Evolutionary conservation across 2,797 vertebrate genomes (phyloP).

Genomic region (Danio aesculapii): DNA sequence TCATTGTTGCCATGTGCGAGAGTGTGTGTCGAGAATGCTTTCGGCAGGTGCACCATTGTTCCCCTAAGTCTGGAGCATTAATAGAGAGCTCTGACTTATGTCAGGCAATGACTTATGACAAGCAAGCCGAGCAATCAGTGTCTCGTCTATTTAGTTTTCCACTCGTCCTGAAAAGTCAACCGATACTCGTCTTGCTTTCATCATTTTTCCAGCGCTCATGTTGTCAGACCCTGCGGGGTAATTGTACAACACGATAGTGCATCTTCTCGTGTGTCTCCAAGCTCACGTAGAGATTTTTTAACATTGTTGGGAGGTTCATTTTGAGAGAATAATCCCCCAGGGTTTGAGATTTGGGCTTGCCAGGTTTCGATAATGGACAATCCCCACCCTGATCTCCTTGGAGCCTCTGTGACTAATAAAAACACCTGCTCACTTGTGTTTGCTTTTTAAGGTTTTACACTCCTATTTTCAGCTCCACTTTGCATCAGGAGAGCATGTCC

Average conservation of each 20-base stretch:
- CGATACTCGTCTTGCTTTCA: conserved; percentile 52
- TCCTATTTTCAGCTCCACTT: conserved; percentile 29
- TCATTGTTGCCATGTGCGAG: conserved; percentile 49
- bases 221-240: conserved; percentile 48
- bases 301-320: conserved; percentile 72
- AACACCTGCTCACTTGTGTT: conserved; percentile 46
- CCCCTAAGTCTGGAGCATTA: conserved; percentile 56
- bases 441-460: conserved; percentile 16
- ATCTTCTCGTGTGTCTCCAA: conserved; percentile 64
- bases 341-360: conserved; percentile 75
- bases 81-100: conserved; percentile 68
- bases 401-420: conserved; percentile 79
- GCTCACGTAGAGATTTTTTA: conserved; percentile 69
- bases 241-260: conserved; percentile 61
- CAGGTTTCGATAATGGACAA: conserved; percentile 75
- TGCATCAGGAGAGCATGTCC: neutral
- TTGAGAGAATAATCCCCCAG: conserved; percentile 69
- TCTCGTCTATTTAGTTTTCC: conserved; percentile 56
- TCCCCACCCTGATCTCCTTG: conserved; percentile 79
- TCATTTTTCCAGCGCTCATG: conserved; percentile 42
- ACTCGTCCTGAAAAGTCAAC: conserved; percentile 40
- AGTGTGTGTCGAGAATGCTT: conserved; percentile 59
- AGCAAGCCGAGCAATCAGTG: conserved; percentile 46
- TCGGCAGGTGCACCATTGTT: conserved; percentile 73
- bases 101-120: conserved; percentile 58